phyloP scores from a whole-genome alignment of 2,113 vertebrate genomes.

The Misgurnus mizolepis region DNA sequence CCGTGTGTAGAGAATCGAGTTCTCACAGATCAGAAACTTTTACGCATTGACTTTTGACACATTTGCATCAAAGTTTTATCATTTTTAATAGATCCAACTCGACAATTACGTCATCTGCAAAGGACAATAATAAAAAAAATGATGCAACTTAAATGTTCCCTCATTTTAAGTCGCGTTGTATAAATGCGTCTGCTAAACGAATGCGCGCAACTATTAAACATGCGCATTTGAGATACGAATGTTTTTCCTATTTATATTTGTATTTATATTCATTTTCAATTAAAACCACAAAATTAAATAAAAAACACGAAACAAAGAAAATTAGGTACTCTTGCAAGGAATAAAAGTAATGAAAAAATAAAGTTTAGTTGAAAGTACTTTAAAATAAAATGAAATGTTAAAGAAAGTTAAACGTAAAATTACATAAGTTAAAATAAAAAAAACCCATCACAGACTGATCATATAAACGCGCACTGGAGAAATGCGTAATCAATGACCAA shows the following conservation, averaged over 20 bases:
- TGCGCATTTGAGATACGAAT: no score
- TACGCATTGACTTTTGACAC: background rate
- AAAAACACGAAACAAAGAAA: no score
- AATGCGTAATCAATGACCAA: background rate
- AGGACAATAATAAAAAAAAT: background rate
- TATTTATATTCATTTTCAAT: no score
- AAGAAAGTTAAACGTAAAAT: background rate
- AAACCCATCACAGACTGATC: no score
- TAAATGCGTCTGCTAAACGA: no score
- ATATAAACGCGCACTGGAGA: no score
- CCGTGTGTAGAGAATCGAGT: background rate
- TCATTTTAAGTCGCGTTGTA: no score
- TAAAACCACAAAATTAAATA: no score
- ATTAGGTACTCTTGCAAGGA: no score
- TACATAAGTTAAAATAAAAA: background rate
- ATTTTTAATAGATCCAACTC: background rate
- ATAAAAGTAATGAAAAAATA: no score
- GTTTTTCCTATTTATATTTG: no score
- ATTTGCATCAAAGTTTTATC: no score
- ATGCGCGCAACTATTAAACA: background rate
- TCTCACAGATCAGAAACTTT: background rate
- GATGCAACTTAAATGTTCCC: background rate
- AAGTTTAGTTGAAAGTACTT: constrained; percentile 20
- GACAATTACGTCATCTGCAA: background rate
- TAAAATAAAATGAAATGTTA: background rate